Conservation (phyloP, 2,888 invertebrate genomes). For the Rhimphoctona megacephalus region DNA sequence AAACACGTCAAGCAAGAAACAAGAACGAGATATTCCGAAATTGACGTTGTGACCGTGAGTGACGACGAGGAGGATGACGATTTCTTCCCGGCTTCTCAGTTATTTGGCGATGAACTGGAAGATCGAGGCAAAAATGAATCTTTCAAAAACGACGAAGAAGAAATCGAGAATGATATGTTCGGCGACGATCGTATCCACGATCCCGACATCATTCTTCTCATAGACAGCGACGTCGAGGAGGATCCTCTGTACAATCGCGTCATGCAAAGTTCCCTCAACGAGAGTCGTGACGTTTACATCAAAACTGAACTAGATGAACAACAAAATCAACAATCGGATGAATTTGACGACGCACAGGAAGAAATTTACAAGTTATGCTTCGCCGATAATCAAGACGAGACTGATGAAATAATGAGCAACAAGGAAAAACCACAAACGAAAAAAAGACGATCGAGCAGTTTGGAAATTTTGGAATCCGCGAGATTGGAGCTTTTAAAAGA, state of each 20-base stretch:
- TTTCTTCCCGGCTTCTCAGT: constrained; percentile 86
- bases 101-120: constrained; percentile 80
- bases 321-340: neutral
- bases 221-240: constrained; percentile 73
- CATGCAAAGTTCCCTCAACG: constrained; percentile 74
- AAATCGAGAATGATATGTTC: constrained; percentile 69
- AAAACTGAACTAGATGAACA: constrained; percentile 10
- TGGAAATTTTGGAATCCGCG: neutral
- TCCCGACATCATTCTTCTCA: constrained; percentile 73
- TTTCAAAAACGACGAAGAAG: constrained; percentile 60
- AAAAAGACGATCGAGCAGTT: neutral
- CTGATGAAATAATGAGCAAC: neutral
- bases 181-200: constrained; percentile 68
- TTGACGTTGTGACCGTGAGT: constrained; percentile 86
- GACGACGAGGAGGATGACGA: constrained; percentile 86
- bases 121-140: constrained; percentile 46
- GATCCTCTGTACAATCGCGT: constrained; percentile 75
- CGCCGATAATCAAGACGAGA: neutral
- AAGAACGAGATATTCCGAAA: constrained; percentile 83
- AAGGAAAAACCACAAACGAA: neutral
- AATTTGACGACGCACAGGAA: neutral
- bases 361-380: constrained; percentile 42
- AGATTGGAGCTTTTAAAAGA: neutral
- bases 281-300: constrained; percentile 44
- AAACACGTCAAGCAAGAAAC: constrained; percentile 81